These are phyloP conservation scores for Cromileptes altivelis DNA, from an alignment of 2,113 vertebrate genomes.

Conservation along the genomic window DNA sequence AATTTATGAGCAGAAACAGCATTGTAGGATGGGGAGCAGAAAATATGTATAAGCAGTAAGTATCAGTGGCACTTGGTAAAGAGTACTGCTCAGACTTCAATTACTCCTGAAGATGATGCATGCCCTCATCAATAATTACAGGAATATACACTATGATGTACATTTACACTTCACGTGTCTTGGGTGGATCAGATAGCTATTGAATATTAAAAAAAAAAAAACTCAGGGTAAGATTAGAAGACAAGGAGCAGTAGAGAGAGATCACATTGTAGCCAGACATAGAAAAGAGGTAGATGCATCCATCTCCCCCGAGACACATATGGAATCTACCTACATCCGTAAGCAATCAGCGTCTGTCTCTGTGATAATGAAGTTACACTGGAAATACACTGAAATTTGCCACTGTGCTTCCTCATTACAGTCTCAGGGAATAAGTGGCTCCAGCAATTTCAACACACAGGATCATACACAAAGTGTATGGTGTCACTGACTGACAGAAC, in stretches of 20 bases:
- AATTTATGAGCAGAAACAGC: constrained; percentile 29
- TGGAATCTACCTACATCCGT: too few relatives aligned
- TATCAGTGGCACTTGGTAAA: neutral
- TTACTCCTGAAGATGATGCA: neutral
- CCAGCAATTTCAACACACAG: neutral
- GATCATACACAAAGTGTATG: neutral
- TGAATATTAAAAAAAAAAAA: neutral
- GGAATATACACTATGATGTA: neutral
- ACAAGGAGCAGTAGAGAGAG: neutral
- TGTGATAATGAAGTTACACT: neutral
- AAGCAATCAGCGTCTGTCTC: neutral
- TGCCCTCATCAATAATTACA: neutral
- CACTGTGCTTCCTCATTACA: neutral
- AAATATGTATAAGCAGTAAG: neutral
- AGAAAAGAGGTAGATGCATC: neutral
- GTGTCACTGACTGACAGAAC: too few relatives aligned
- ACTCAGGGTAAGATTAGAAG: neutral
- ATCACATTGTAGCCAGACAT: neutral
- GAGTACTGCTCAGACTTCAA: neutral
- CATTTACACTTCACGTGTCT: neutral
- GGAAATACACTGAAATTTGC: neutral
- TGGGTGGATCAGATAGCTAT: neutral
- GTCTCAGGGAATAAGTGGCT: neutral
- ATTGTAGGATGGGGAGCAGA: neutral
- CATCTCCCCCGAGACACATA: neutral